Evolutionary conservation across 2,797 vertebrate species (phyloP).

Genomic region (Kryptopterus vitreolus): DNA sequence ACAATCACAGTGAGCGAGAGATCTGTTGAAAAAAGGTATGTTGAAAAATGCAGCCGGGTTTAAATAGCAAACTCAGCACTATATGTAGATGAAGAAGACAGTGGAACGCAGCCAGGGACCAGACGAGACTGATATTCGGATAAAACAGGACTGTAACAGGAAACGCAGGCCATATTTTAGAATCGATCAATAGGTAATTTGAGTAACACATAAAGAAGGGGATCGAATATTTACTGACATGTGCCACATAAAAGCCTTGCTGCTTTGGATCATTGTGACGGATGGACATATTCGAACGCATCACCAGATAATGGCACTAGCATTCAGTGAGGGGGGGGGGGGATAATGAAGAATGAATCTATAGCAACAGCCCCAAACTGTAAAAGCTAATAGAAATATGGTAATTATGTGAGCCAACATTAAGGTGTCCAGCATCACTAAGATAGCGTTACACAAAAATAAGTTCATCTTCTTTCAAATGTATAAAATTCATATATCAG

Average conservation of each 20-base stretch:
- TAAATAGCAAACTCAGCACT: neutral
- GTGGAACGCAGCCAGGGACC: neutral
- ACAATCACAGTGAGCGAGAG: no score
- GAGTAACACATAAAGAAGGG: constrained; percentile 37
- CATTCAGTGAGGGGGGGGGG: neutral
- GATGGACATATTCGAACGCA: constrained; percentile 26
- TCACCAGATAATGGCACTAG: constrained; percentile 3
- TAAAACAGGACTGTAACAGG: constrained; percentile 6
- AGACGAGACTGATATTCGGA: neutral
- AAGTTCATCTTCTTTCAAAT: neutral
- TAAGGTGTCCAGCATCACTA: neutral
- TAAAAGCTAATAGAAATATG: neutral
- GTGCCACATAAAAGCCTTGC: constrained; percentile 33
- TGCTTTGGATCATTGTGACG: constrained; percentile 31
- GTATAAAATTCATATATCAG: neutral
- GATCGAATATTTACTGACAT: constrained; percentile 41
- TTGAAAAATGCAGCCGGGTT: neutral
- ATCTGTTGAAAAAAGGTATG: no score
- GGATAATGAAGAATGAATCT: constrained; percentile 11
- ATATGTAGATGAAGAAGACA: neutral
- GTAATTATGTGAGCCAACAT: neutral
- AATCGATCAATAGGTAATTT: constrained; percentile 44
- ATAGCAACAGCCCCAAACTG: neutral
- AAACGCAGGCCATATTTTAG: constrained; percentile 21
- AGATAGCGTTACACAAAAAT: neutral